Base-by-base conservation (phyloP, 2,888 invertebrate genomes). In the Patella ulyssiponensis region DNA sequence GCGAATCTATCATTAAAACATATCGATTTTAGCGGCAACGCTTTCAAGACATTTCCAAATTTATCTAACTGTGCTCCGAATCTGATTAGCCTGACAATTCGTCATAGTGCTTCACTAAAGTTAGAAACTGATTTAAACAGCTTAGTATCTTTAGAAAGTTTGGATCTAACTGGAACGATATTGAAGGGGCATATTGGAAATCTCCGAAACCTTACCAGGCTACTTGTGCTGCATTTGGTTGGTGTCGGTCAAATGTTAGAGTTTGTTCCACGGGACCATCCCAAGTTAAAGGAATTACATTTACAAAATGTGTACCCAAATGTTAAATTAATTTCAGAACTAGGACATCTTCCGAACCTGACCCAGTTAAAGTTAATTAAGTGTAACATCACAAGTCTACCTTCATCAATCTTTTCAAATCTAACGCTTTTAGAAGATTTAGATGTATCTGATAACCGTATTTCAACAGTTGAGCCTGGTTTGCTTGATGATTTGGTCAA, bases 401-500 rank as follows among this genome's bases (percentile, higher is more conserved):
- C 9, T 5, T 64, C 23, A 23, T 11, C 64, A 14, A 64, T 23
- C 12, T 64, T 64, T 23, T 20, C 11, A 7, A 64, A 20, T 64
- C 11, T 64, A 14, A 64, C 64, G 15, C 23, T 23, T 15, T 54
- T 79, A 69, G 51, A 76, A 71, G 56, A 69, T 52, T 33, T 81
- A 27, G 70, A 73, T 71, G 54, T 81, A 23, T 70, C 78, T 52
- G 64, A 75, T 56, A 81, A 81, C 77, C 72, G 72, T 3, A 73
- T 81, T 17, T 56, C 54, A 0, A 53, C 56, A 69, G 71, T 81
- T 20, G 76, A 74, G 23, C 71, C 54, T 56, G 72, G 74, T 12
- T 77, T 76, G 14, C 76, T 81, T 54, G 73, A 74, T 9, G 75
- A 74, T 9, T 71, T 81, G 64, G 23, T 73, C 14, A 33, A 74